These are phyloP conservation scores for Diplogasteroides magnus DNA, from an alignment of 1,140 invertebrate species.

Conservation along the genomic window DNA sequence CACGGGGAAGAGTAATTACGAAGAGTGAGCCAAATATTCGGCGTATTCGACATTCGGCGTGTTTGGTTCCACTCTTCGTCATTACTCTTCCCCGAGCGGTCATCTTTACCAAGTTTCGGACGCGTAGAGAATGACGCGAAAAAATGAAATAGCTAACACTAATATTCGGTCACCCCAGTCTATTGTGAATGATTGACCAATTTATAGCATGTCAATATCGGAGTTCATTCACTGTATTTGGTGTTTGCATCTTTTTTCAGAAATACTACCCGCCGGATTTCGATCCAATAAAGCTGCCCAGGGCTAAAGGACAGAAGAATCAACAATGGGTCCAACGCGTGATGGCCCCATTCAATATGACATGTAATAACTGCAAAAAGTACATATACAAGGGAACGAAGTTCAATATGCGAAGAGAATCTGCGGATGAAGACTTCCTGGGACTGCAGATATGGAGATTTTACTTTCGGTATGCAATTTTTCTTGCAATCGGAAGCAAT, in stretches of 20 bases:
- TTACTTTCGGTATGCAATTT: slow-evolving; percentile 57
- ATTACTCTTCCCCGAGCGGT: too few species aligned
- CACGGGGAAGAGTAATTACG: too few species aligned
- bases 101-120: too few species aligned
- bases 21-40: too few species aligned
- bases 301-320: slow-evolving; percentile 87
- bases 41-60: too few species aligned
- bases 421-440: slow-evolving; percentile 94
- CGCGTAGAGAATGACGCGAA: too few species aligned
- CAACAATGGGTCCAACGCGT: slow-evolving; percentile 82
- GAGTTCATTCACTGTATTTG: too few species aligned
- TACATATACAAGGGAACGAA: slow-evolving; percentile 99
- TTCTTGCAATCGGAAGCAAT: slow-evolving; percentile 14
- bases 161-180: too few species aligned
- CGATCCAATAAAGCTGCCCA: slow-evolving; percentile 97
- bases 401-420: slow-evolving; percentile 97
- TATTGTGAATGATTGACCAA: too few species aligned
- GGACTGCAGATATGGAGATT: slow-evolving; percentile 94
- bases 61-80: too few species aligned
- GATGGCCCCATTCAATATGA: slow-evolving; percentile 55
- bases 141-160: too few species aligned
- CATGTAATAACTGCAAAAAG: slow-evolving; percentile 92
- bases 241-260: slow-evolving; percentile 64
- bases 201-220: too few species aligned
- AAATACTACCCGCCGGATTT: slow-evolving; percentile 99